A percentile compares a stretch with the other conserved stretches of the same genome.
phyloP scores from a whole-genome alignment of 1,140 invertebrate genomes.

The Idris sp. region DNA sequence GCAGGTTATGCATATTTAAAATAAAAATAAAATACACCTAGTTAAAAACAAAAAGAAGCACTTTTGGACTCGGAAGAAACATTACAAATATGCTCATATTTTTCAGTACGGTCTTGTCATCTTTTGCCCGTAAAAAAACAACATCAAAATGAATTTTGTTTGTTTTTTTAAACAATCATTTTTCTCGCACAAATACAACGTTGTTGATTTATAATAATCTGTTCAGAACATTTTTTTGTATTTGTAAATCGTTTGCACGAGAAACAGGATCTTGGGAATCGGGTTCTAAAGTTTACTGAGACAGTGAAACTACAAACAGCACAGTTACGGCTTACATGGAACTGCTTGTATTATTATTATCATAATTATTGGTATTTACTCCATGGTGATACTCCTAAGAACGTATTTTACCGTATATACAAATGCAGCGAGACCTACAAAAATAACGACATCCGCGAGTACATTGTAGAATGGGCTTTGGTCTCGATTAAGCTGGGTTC shows the following conservation, averaged over 20 bases:
- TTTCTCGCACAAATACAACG: no score
- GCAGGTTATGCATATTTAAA: constrained; percentile 7
- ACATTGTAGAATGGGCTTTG: constrained; percentile 85
- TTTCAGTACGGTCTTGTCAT: constrained; percentile 14
- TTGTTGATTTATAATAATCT: no score
- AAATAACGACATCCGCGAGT: constrained; percentile 87
- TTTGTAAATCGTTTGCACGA: no score
- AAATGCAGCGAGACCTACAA: constrained; percentile 91
- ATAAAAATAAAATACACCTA: no score
- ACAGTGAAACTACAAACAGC: constrained; percentile 13
- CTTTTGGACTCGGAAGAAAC: constrained; percentile 16
- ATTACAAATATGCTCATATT: constrained; percentile 3
- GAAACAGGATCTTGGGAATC: constrained; percentile 5
- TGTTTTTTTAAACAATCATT: no score
- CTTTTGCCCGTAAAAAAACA: background rate
- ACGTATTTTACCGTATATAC: constrained; percentile 93
- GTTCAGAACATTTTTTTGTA: no score
- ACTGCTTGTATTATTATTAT: constrained; percentile 8
- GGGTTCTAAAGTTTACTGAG: constrained; percentile 24
- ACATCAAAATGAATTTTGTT: background rate
- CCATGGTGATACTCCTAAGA: constrained; percentile 78
- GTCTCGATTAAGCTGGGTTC: constrained; percentile 79
- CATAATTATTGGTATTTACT: constrained; percentile 58
- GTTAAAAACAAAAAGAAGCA: constrained; percentile 28
- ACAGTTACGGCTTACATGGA: constrained; percentile 8